Evolutionary conservation across 92 coral and sea anemone species (phyloP), one percentile per base, ranked within the genome.

Genomic region (Palythoa grandiflora): DNA sequence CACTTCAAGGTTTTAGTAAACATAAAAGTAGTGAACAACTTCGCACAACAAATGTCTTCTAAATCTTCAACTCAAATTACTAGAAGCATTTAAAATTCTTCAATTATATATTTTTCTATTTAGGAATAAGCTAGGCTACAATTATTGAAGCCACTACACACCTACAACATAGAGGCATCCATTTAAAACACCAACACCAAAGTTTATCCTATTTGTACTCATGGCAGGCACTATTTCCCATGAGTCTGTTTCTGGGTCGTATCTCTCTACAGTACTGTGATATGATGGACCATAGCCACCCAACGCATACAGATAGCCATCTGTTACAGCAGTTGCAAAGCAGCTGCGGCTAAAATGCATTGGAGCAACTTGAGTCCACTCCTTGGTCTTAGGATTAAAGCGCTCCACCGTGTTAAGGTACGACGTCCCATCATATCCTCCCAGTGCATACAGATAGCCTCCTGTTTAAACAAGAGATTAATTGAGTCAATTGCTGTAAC

Each of bases 181-280:
- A 84, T 91, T 77, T 21, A 92, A 71, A 65, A 94, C 94, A 12
- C 97, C 98, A 89, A 89, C 97, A 87, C 98, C 98, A 94, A 94
- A 96, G 75, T 96, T 96, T 12, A 96, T 96, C 77, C 98, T 91
- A 78, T 90, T 87, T 0, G 94, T 96, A 68, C 98, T 96, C 97
- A 96, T 94, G 38, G 98, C 98, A 3, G 98, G 97, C 66, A 96
- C 87, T 97, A 96, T 96, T 87, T 96, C 98, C 98, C 98, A 96
- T 0, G 95, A 73, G 75, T 96, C 84, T 16, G 90, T 75, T 53
- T 76, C 90, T 3, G 95, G 93, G 75, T 96, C 97, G 63, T 94
- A 96, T 38, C 96, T 88, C 85, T 96, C 98, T 12, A 96, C 98
- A 47, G 98, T 96, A 73, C 98, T 75, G 35, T 90, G 94, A 78